Evolutionary conservation across 2,888 invertebrate genomes (phyloP), one percentile per base, ranked within the genome.

Genomic region (Acanthosepion lycidas): DNA sequence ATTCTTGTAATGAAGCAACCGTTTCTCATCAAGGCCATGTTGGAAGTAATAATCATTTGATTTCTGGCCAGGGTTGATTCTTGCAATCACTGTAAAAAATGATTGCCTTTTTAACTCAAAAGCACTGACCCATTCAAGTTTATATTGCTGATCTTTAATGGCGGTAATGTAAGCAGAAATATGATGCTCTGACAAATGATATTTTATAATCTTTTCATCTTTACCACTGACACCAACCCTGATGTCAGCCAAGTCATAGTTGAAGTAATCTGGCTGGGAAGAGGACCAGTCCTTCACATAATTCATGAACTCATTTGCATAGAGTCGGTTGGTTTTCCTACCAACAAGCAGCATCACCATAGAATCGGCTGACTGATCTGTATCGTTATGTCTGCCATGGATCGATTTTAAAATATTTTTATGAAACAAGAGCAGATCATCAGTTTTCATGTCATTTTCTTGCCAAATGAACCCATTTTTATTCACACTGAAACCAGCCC

Each of bases 121-220:
- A 26, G 96, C 97, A 94, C 96, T 96, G 15, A 97, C 94, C 97
- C 97, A 97, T 64, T 95, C 95, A 42, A 97, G 95, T 94, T 96
- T 96, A 94, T 96, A 96, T 26, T 96, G 95, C 33, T 96, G 96
- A 51, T 95, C 95, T 78, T 96, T 95, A 33, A 97, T 94, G 15
- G 97, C 97, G 64, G 95, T 96, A 23, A 96, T 94, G 95, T 96
- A 97, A n/a, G 96, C 96, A 92, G 96, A 95, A 18, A 96, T 95
- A 55, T 96, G 96, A 93, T 97, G 97, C 94, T 97, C 97, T 33
- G 96, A 96, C 28, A 97, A 95, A 64, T 95, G 95, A 94, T 96
- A 96, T 95, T 96, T 96, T 15, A 96, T 94, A 6, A 96, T 55
- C 23, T 94, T 95, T 51, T 96, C 95, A 64, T 96, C 95, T 12